Conservation (phyloP, 2,888 invertebrate genomes). For the Celastrina argiolus region DNA sequence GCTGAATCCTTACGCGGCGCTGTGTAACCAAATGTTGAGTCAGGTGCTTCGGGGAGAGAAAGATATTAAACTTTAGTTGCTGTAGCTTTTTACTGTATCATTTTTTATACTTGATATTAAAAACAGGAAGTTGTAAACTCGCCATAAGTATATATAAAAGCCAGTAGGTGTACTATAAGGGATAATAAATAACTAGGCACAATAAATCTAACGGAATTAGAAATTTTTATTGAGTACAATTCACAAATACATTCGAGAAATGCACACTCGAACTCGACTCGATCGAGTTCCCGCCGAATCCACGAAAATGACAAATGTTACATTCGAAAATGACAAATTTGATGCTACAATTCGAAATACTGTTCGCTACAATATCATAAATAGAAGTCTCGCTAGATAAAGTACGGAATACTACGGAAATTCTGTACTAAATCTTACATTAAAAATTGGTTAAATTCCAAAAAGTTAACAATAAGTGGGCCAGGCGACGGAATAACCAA, state of each 20-base stretch:
- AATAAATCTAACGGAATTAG: constrained; percentile 70
- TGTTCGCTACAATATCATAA: constrained; percentile 57
- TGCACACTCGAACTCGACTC: constrained; percentile 46
- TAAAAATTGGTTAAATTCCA: constrained; percentile 55
- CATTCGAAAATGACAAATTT: constrained; percentile 68
- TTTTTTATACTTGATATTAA: background rate
- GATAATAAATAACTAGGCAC: constrained; percentile 21
- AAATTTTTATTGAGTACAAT: constrained; percentile 77
- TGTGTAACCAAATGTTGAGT: constrained; percentile 95
- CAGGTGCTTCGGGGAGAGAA: constrained; percentile 82
- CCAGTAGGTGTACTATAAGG: background rate
- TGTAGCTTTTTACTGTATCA: background rate
- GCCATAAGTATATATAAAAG: no score
- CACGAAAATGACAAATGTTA: constrained; percentile 53
- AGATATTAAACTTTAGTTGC: constrained; percentile 45
- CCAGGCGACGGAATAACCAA: constrained; percentile 42
- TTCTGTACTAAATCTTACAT: constrained; percentile 26
- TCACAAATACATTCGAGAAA: constrained; percentile 63
- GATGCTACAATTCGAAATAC: constrained; percentile 69
- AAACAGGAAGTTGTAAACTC: no score
- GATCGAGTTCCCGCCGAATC: constrained; percentile 42
- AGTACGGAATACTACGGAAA: constrained; percentile 40
- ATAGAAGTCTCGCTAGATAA: constrained; percentile 25
- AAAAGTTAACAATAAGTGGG: constrained; percentile 49
- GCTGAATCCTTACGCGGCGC: constrained; percentile 95